Conservation (phyloP, 1,140 invertebrate species). For the Lineus longissimus region DNA sequence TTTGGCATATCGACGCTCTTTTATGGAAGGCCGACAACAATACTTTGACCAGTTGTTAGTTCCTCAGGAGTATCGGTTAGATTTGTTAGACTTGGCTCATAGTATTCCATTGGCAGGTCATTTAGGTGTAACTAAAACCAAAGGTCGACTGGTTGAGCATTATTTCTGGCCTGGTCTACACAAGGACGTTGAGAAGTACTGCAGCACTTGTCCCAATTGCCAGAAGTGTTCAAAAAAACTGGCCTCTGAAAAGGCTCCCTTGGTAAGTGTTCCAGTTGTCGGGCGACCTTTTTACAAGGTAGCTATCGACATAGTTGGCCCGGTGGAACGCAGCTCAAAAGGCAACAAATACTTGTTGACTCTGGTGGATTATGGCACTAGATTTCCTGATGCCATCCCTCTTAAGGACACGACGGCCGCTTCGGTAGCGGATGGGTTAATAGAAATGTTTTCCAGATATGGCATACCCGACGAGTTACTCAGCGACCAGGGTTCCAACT, state of each 20-base stretch:
- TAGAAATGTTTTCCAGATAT: slow-evolving; percentile 16
- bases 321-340: slow-evolving; percentile 18
- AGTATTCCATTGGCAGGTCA: too few species aligned
- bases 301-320: slow-evolving; percentile 17
- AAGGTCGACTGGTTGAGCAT: slow-evolving; percentile 7
- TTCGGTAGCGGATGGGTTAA: slow-evolving; percentile 12
- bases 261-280: slow-evolving; percentile 19
- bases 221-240: slow-evolving; percentile 20
- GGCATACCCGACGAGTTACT: slow-evolving; percentile 14
- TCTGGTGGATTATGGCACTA: slow-evolving; percentile 20
- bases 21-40: too few species aligned
- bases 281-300: slow-evolving; percentile 19
- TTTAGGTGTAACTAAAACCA: slow-evolving; percentile 12
- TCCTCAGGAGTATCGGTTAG: slow-evolving; percentile 8
- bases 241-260: slow-evolving; percentile 10
- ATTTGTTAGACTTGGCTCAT: slow-evolving; percentile 10
- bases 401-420: background rate
- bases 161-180: slow-evolving; percentile 23
- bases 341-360: slow-evolving; percentile 22
- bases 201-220: slow-evolving; percentile 20
- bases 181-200: slow-evolving; percentile 10
- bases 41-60: too few species aligned
- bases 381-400: slow-evolving; percentile 23
- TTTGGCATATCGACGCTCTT: too few species aligned
- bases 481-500: slow-evolving; percentile 21